These are phyloP conservation scores for Mythimna pallens DNA, from an alignment of 2,888 invertebrate genomes.

Conservation along the genomic window DNA sequence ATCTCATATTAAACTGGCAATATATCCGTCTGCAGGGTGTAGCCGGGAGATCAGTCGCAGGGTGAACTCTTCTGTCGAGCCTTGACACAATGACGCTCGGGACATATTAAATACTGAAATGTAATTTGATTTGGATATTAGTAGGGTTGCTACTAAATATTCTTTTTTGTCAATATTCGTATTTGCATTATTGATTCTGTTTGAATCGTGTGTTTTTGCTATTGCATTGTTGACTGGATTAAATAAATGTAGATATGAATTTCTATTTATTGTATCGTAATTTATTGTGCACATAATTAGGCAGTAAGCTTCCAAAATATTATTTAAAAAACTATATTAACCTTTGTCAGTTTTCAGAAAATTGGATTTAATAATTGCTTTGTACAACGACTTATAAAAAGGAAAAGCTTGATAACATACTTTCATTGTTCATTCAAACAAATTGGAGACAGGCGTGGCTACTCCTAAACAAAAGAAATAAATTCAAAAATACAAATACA, in stretches of 20 bases:
- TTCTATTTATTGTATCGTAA: too few relatives aligned
- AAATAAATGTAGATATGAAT: too few relatives aligned
- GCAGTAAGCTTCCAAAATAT: too few relatives aligned
- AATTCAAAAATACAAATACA: conserved; percentile 52
- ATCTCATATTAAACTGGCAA: conserved; percentile 58
- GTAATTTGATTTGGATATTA: conserved; percentile 57
- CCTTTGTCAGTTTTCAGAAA: neutral
- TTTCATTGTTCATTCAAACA: conserved; percentile 30
- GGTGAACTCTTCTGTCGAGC: conserved; percentile 37
- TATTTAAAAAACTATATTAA: too few relatives aligned
- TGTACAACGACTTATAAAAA: neutral
- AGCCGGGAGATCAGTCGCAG: conserved; percentile 34
- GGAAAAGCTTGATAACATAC: conserved; percentile 9
- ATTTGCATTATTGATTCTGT: neutral
- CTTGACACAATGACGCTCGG: conserved; percentile 50
- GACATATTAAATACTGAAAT: conserved; percentile 56
- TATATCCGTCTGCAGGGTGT: conserved; percentile 49
- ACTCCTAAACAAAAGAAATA: conserved; percentile 57
- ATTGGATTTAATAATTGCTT: neutral
- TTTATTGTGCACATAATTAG: too few relatives aligned
- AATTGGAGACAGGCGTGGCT: conserved; percentile 44
- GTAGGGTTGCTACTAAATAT: conserved; percentile 40
- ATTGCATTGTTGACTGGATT: too few relatives aligned
- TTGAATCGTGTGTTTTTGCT: neutral
- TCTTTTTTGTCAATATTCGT: too few relatives aligned